Evolutionary conservation across 2,797 vertebrate species (phyloP).

Genomic region (Channallabes apus): DNA sequence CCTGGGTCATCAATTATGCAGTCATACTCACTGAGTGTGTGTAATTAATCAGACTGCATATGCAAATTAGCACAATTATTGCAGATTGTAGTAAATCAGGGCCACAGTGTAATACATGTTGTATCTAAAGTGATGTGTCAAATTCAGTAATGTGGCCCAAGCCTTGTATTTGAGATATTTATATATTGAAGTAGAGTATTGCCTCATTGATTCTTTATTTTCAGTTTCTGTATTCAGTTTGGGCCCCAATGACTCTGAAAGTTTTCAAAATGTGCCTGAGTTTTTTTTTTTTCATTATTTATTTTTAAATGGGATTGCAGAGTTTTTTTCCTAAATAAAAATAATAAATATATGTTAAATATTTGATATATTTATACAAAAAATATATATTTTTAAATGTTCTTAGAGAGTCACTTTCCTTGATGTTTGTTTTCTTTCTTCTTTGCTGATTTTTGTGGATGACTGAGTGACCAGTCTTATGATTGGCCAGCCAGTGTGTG

Average conservation of each 20-base stretch:
- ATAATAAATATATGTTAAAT: too few relatives aligned
- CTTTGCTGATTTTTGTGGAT: slow-evolving; percentile 8
- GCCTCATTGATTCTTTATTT: background rate
- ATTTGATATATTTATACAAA: too few relatives aligned
- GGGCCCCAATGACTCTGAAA: too few relatives aligned
- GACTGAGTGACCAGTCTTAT: background rate
- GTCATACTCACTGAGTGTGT: background rate
- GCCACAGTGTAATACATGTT: background rate
- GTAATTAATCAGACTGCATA: slow-evolving; percentile 20
- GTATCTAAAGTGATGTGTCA: slow-evolving; percentile 4
- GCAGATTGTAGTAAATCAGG: slow-evolving; percentile 1
- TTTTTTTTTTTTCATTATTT: too few relatives aligned
- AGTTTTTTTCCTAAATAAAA: too few relatives aligned
- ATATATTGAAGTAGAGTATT: background rate
- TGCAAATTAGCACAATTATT: slow-evolving; percentile 15
- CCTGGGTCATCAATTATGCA: slow-evolving; percentile 7
- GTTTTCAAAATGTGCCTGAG: too few relatives aligned
- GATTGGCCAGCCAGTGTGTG: background rate
- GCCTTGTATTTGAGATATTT: background rate
- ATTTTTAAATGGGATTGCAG: too few relatives aligned
- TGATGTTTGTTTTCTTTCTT: background rate
- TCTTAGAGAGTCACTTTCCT: background rate
- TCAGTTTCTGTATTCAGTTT: background rate
- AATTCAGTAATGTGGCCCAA: slow-evolving; percentile 1
- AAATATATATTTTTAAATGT: too few relatives aligned